These are phyloP conservation scores for Sipunculus nudus DNA, from an alignment of 2,888 invertebrate genomes.

Conservation along the genomic window DNA sequence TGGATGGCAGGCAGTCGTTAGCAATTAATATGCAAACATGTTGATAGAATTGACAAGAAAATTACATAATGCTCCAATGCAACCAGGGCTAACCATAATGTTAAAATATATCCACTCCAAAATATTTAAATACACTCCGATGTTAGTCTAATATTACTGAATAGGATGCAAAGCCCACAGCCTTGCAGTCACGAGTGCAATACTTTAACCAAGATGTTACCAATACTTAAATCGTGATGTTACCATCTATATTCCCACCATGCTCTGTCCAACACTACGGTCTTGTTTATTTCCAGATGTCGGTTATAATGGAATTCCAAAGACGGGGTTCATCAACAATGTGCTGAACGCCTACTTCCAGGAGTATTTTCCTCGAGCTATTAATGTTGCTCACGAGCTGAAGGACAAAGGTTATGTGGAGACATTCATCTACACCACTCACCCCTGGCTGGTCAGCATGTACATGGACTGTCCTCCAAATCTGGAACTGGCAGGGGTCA, in stretches of 20 bases:
- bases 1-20: neutral
- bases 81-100: no score
- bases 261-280: no score
- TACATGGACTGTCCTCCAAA: constrained; percentile 58
- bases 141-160: no score
- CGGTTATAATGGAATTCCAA: constrained; percentile 53
- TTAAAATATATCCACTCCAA: no score
- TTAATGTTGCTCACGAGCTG: constrained; percentile 42
- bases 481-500: constrained; percentile 45
- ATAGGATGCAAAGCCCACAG: no score
- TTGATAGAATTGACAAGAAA: no score
- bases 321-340: constrained; percentile 52
- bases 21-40: neutral
- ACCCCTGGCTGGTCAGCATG: constrained; percentile 59
- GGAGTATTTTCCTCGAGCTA: constrained; percentile 55
- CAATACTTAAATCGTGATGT: constrained; percentile 2
- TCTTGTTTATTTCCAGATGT: constrained; percentile 48
- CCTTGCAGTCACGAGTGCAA: neutral
- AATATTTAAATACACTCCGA: no score
- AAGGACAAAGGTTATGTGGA: constrained; percentile 41
- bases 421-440: constrained; percentile 56
- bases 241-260: neutral
- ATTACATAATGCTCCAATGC: no score
- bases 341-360: constrained; percentile 58
- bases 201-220: neutral